Conservation (phyloP, 2,113 vertebrate genomes). For the Synchiropus splendidus region DNA sequence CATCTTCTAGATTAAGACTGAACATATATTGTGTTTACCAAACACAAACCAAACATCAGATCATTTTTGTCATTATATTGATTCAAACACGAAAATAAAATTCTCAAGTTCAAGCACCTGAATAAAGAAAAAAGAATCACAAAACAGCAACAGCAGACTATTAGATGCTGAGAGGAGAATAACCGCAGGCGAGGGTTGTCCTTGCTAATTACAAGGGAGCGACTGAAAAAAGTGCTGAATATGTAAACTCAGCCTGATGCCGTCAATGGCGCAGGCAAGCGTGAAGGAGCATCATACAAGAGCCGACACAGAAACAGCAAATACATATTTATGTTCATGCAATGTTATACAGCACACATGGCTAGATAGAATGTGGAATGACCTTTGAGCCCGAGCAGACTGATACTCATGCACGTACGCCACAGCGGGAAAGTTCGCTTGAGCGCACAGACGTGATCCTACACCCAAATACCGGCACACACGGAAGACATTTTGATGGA, state of each 20-base stretch:
- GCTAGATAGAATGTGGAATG: background rate
- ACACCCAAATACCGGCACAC: too few species aligned
- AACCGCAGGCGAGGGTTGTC: conserved; percentile 45
- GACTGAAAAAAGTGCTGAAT: conserved; percentile 41
- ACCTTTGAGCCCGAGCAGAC: conserved; percentile 10
- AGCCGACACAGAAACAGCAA: conserved; percentile 11
- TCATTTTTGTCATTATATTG: too few species aligned
- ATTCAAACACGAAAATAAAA: too few species aligned
- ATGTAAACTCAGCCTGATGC: conserved; percentile 30
- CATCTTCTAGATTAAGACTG: too few species aligned
- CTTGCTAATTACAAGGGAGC: conserved; percentile 42
- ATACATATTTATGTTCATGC: conserved; percentile 3
- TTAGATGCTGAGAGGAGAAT: conserved; percentile 45
- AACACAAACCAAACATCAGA: too few species aligned
- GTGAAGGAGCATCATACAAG: conserved; percentile 20
- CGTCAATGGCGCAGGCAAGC: conserved; percentile 25
- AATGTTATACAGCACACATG: conserved; percentile 2
- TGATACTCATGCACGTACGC: too few species aligned
- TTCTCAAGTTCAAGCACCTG: too few species aligned
- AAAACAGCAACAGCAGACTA: too few species aligned
- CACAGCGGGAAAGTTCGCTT: conserved; percentile 11
- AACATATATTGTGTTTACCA: too few species aligned
- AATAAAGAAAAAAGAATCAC: too few species aligned
- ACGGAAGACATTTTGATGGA: too few species aligned
- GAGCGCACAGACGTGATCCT: too few species aligned